Evolutionary conservation across 2,113 vertebrate species (phyloP), one percentile per base, ranked within the genome.

Genomic region (Psilopsiagon aurifrons): DNA sequence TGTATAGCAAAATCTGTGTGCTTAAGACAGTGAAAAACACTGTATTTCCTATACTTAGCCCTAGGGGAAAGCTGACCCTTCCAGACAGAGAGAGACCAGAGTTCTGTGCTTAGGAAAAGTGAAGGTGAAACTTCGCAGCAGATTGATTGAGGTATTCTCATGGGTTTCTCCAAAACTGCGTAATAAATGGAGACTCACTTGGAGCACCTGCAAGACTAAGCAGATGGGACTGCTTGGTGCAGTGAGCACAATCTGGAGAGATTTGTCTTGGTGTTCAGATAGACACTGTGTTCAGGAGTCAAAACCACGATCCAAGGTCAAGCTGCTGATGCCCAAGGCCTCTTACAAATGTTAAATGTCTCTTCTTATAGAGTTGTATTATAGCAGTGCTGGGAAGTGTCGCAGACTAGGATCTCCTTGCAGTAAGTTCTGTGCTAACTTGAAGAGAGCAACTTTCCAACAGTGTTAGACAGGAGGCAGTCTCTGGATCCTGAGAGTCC

Each of bases 191-290:
- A 84, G 77, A 17, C 51, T 44, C 62, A 17, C 90, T 63, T 16
- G 51, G 78, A 94, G 90, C 95, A 92, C 92, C 85, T 95, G 94
- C 90, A 69, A 35, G 41, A 39, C 29, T 6, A 17, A 71, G 87
- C 93, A 96, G 96, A 96, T 97, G 94, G 94, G 86, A 8, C 76
- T 86, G 90, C 88, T 86, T 14, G 73, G 60, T 79, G 92, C 60
- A 3, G 41, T 68, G 94, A 95, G 94, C 86, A 51, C 94, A 88
- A 75, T 70, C 92, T 94, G 95, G 83, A 83, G 49, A 77, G 59
- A 35, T 69, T 60, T 67, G 86, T 86, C 92, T 80, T 75, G 75
- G 51, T 37, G 67, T 33, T 86, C 0, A 1, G 64, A 8, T 82
- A 33, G 79, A 12, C 39, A 7, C 66, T 24, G 49, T 4, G 12